phyloP scores from a whole-genome alignment of 2,113 vertebrate genomes.

The Tinamus guttatus region DNA sequence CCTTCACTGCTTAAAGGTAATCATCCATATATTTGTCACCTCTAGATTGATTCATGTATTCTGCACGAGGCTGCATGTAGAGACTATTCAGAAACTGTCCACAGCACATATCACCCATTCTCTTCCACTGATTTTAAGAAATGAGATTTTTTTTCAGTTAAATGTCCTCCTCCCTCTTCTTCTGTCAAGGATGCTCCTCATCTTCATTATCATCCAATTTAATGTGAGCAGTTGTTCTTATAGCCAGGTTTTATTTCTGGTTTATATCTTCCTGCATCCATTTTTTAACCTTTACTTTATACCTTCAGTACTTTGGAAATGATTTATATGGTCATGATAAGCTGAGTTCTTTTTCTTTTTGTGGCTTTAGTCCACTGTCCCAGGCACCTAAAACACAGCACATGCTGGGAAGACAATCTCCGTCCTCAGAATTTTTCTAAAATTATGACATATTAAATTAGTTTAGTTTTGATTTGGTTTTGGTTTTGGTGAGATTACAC shows the following conservation, averaged over 20 bases:
- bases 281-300: neutral
- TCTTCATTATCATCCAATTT: neutral
- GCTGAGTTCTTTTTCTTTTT: neutral
- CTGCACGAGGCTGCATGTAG: neutral
- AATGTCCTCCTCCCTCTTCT: neutral
- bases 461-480: neutral
- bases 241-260: neutral
- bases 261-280: neutral
- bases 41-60: neutral
- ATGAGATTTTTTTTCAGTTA: neutral
- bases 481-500: neutral
- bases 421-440: neutral
- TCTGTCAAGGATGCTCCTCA: rapidly evolving
- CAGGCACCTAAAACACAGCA: neutral
- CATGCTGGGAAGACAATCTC: rapidly evolving
- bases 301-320: neutral
- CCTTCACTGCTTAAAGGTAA: neutral
- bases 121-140: neutral
- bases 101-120: neutral
- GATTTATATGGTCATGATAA: neutral
- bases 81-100: neutral
- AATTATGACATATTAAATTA: neutral
- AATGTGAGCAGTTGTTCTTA: neutral
- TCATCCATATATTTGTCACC: rapidly evolving
- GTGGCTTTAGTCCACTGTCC: neutral